Conservation (phyloP, 2,888 invertebrate genomes). For the Rhamnusium bicolor region DNA sequence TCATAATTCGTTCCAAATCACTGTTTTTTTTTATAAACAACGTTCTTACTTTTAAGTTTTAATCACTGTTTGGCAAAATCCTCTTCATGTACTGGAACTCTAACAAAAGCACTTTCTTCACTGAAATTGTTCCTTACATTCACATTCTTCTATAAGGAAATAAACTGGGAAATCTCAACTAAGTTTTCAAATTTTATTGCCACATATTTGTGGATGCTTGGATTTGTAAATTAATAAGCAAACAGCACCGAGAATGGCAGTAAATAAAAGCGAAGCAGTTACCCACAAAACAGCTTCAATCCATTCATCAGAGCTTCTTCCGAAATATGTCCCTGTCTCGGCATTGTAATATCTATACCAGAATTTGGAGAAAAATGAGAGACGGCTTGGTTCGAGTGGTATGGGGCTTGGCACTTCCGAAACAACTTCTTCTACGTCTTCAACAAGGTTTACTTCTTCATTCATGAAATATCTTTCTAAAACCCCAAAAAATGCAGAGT, state of each 20-base stretch:
- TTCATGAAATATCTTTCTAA: neutral
- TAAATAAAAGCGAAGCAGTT: neutral
- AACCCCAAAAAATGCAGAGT: conserved; percentile 1
- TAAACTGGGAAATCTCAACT: neutral
- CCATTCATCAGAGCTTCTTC: neutral
- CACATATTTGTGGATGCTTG: neutral
- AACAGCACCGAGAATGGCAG: neutral
- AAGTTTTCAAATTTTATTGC: too few relatives aligned
- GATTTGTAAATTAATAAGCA: neutral
- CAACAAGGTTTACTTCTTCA: neutral
- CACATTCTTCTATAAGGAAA: neutral
- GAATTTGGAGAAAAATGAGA: neutral
- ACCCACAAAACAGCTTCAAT: neutral
- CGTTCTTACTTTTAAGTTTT: too few relatives aligned
- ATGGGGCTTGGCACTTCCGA: neutral
- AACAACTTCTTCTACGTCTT: neutral
- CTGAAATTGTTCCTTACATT: neutral
- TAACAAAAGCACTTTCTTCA: neutral
- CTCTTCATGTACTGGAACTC: too few relatives aligned
- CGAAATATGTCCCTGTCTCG: neutral
- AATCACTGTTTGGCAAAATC: too few relatives aligned
- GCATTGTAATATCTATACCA: neutral
- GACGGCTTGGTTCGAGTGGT: neutral
- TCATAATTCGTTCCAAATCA: too few relatives aligned
- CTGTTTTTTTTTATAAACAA: too few relatives aligned